phyloP scores from a whole-genome alignment of 2,888 invertebrate species.

The Achlya flavicornis region DNA sequence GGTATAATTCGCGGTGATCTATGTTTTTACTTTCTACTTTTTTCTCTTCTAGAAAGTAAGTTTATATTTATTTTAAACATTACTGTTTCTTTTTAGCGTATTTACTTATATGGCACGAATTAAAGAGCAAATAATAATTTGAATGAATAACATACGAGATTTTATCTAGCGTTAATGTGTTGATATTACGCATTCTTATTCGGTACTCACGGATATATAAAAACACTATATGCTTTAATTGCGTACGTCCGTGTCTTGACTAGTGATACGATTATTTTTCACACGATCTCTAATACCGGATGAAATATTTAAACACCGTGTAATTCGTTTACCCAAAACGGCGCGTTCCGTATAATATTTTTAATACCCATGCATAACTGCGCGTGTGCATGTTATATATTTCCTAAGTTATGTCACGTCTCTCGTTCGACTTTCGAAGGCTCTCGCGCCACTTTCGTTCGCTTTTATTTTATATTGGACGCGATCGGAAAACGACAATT shows the following conservation, averaged over 20 bases:
- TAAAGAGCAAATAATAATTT: background rate
- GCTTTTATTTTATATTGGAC: constrained; percentile 36
- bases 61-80: constrained; percentile 1
- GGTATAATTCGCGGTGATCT: background rate
- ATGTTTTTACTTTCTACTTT: background rate
- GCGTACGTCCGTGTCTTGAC: constrained; percentile 23
- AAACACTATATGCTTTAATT: constrained; percentile 19
- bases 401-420: constrained; percentile 41
- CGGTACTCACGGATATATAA: constrained; percentile 21
- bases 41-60: constrained; percentile 8
- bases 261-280: constrained; percentile 21
- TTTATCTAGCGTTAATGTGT: constrained; percentile 17
- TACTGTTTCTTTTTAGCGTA: background rate
- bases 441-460: constrained; percentile 38
- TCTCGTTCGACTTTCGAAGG: constrained; percentile 45
- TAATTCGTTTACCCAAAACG: constrained; percentile 7
- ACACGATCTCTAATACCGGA: constrained; percentile 20
- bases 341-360: constrained; percentile 13
- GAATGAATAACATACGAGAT: constrained; percentile 1
- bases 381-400: constrained; percentile 23
- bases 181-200: constrained; percentile 18
- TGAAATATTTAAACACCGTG: constrained; percentile 9
- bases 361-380: constrained; percentile 21
- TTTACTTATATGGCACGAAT: background rate
- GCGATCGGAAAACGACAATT: constrained; percentile 49